Base-by-base conservation (phyloP, 2,888 invertebrate genomes). In the Cantharis flavilabris region DNA sequence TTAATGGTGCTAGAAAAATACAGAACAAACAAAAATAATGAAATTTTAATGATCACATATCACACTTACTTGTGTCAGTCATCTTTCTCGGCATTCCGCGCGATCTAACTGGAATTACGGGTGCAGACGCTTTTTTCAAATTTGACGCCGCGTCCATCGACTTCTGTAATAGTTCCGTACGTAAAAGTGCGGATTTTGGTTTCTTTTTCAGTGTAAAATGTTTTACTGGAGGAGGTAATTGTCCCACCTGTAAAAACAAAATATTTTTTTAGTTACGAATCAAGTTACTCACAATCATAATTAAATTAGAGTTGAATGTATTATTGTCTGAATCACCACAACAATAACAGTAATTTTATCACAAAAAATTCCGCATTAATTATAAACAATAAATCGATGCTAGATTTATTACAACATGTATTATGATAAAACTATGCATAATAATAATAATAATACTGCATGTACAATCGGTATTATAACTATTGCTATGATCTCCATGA, bases 1-100 rank as follows among this genome's bases (percentile, higher is more conserved):
- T 97, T 49, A 98, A 89, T 0, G 98, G 98, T 1, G 98, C 96
- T 96, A 64, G 5, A 72, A 70, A 3, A 75, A 26, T 9, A 26
- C 13, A 9, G 63, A 73, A 73, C 18, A 18, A 26, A 30, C 16
- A 16, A 9, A 62, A 74, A 62, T 30, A 5, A 18, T 2, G 13
- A 16, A 23, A 62, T 63, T 28, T 11, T n/a, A 70, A 74, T 14
- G 23, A 26, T 26, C 28, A 20, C 9, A 73, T 18, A n/a, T 23
- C n/a, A 63, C 49, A 86, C 91, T 91, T 89, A 96, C 96, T 97
- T 62, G 97, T 96, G 86, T 98, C 98, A 84, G 98, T 98, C 97
- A 98, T 97, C 91, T 98, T 98, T 84, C 98, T 92, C 0, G 97
- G 97, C 95, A 97, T 96, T 82, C 95, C 95, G 79, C 95, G 89